phyloP scores from a whole-genome alignment of 92 coral and sea anemone genomes.

The Epizoanthus scotinus region DNA sequence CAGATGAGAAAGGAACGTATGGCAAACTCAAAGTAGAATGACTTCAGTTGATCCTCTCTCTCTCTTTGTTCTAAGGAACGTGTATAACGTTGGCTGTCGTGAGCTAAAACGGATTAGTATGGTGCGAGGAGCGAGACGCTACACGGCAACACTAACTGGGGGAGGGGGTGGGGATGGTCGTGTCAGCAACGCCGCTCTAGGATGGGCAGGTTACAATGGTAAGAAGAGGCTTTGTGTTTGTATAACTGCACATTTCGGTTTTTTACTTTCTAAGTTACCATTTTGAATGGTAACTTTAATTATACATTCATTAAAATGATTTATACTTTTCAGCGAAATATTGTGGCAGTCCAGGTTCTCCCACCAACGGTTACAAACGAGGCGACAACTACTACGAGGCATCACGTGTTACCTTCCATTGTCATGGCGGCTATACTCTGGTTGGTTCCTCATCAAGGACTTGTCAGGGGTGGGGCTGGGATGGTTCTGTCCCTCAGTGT shows the following conservation, averaged over 20 bases:
- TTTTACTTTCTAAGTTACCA: too few species aligned
- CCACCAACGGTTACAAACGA: constrained; percentile 51
- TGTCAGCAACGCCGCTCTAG: constrained; percentile 46
- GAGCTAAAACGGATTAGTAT: constrained; percentile 42
- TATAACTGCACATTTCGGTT: background rate
- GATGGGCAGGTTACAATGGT: constrained; percentile 68
- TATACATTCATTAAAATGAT: background rate
- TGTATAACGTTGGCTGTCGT: constrained; percentile 65
- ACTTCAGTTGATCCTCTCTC: background rate
- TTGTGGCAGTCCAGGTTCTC: constrained; percentile 65
- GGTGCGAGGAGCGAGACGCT: constrained; percentile 61
- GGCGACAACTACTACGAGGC: constrained; percentile 59
- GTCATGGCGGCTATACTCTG: constrained; percentile 53
- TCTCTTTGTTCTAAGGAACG: constrained; percentile 31
- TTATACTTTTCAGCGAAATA: constrained; percentile 39
- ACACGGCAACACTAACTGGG: constrained; percentile 54
- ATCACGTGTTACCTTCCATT: constrained; percentile 48
- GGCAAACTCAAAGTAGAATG: too few species aligned
- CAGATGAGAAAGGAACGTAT: too few species aligned
- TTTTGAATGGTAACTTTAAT: too few species aligned
- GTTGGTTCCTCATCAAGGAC: constrained; percentile 55
- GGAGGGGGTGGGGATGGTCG: constrained; percentile 67
- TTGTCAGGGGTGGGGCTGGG: constrained; percentile 62
- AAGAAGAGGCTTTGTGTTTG: background rate
- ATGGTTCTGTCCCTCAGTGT: constrained; percentile 58